These are phyloP conservation scores for Drosophila paulistorum DNA, from an alignment of 1,140 invertebrate species.

Conservation along the genomic window DNA sequence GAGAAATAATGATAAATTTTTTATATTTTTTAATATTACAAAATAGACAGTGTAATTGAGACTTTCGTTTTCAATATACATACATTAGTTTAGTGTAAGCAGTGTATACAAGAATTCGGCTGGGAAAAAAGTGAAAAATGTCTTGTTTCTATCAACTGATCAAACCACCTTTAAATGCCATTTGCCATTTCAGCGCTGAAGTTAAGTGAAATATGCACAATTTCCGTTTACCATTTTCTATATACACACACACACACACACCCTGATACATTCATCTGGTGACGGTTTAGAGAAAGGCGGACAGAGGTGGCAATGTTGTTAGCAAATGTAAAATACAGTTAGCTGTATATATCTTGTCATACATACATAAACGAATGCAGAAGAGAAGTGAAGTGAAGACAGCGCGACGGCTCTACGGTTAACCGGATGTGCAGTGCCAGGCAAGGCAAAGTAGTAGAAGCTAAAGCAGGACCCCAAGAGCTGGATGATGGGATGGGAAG, in stretches of 20 bases:
- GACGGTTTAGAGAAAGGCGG: neutral
- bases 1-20: too few species aligned
- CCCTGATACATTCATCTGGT: neutral
- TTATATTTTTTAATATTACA: too few species aligned
- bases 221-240: conserved; percentile 57
- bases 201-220: conserved; percentile 78
- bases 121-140: too few species aligned
- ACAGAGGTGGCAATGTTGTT: conserved; percentile 51
- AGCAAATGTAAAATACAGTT: conserved; percentile 59
- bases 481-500: too few species aligned
- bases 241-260: conserved; percentile 15
- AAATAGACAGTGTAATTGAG: too few species aligned
- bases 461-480: conserved; percentile 15
- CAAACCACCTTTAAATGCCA: conserved; percentile 11
- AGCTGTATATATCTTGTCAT: conserved; percentile 41
- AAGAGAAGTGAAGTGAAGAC: conserved; percentile 18
- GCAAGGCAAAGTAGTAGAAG: conserved; percentile 14
- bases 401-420: conserved; percentile 45
- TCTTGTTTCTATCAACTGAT: neutral
- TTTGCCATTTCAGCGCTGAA: conserved; percentile 69
- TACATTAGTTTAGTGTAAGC: neutral
- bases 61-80: too few species aligned
- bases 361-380: conserved; percentile 53
- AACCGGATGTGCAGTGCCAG: conserved; percentile 44
- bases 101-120: neutral